Conservation (phyloP, 2,888 invertebrate species). For the Leptopilina drosophilae region DNA sequence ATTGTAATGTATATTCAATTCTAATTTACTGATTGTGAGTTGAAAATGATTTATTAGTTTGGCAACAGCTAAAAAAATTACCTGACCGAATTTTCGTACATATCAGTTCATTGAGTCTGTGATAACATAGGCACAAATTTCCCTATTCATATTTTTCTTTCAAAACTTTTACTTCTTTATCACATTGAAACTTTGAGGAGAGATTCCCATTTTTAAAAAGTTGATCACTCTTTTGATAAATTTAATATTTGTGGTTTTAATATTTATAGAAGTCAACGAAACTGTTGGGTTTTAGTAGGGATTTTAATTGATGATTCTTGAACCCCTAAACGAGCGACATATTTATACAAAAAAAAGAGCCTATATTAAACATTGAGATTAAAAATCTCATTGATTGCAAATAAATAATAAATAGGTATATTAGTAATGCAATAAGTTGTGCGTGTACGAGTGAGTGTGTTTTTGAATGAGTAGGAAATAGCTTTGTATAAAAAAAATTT, state of each 20-base stretch:
- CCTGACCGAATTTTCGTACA: constrained; percentile 21
- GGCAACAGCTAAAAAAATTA: not conserved
- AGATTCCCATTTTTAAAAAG: not conserved
- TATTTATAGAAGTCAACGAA: constrained; percentile 13
- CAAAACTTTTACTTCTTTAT: not conserved
- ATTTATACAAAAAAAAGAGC: constrained; percentile 28
- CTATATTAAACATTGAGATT: constrained; percentile 21
- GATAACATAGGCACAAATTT: constrained; percentile 23
- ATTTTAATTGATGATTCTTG: not conserved
- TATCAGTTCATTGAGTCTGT: constrained; percentile 35
- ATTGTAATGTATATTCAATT: not conserved
- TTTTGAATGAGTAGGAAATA: constrained; percentile 12
- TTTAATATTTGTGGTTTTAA: not conserved
- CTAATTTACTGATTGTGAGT: not conserved
- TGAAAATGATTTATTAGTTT: constrained; percentile 1
- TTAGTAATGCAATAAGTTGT: constrained; percentile 24
- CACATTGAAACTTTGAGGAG: not conserved
- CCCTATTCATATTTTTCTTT: constrained; percentile 31
- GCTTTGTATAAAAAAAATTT: constrained; percentile 34
- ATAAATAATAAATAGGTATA: constrained; percentile 3
- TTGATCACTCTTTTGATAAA: not conserved
- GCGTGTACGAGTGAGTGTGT: not conserved
- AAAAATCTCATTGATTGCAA: constrained; percentile 21
- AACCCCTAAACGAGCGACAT: not conserved
- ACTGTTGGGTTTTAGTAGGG: not conserved